Evolutionary conservation across 2,113 vertebrate species (phyloP).

Genomic region (Notarius lentiginosus): DNA sequence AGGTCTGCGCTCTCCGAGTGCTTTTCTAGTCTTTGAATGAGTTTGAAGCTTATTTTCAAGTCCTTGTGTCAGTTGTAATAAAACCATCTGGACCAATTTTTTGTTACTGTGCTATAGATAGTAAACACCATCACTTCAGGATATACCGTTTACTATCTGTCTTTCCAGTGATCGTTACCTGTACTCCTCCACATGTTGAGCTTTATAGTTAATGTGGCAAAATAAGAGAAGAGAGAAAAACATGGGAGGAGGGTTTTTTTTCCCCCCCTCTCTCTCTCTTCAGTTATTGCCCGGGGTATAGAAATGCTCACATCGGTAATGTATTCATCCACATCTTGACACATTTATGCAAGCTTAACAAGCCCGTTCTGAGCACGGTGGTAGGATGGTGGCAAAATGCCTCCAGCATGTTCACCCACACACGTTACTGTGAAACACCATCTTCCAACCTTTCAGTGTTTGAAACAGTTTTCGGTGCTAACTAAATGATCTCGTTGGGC

Average conservation of each 20-base stretch:
- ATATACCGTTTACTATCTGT: constrained; percentile 18
- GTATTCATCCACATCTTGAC: constrained; percentile 84
- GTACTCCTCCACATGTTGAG: constrained; percentile 42
- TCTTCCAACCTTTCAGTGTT: constrained; percentile 49
- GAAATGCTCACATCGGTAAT: constrained; percentile 78
- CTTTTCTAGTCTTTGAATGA: neutral
- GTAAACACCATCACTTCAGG: constrained; percentile 14
- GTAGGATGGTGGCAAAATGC: constrained; percentile 79
- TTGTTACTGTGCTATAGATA: neutral
- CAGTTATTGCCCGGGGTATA: constrained; percentile 57
- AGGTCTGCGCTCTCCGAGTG: too few relatives aligned
- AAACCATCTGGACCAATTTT: neutral
- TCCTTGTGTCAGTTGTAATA: neutral
- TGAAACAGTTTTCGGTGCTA: constrained; percentile 24
- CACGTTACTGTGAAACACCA: constrained; percentile 90
- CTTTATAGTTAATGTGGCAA: constrained; percentile 50
- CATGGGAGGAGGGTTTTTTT: neutral
- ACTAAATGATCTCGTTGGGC: constrained; percentile 14
- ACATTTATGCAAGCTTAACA: constrained; percentile 86
- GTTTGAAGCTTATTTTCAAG: neutral
- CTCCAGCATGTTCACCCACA: constrained; percentile 81
- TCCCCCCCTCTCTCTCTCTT: neutral
- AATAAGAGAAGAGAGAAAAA: constrained; percentile 14
- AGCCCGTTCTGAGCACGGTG: constrained; percentile 89
- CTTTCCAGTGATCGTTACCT: constrained; percentile 31